These are phyloP conservation scores for Oligia strigilis DNA, from an alignment of 2,888 invertebrate species.

Conservation along the genomic window DNA sequence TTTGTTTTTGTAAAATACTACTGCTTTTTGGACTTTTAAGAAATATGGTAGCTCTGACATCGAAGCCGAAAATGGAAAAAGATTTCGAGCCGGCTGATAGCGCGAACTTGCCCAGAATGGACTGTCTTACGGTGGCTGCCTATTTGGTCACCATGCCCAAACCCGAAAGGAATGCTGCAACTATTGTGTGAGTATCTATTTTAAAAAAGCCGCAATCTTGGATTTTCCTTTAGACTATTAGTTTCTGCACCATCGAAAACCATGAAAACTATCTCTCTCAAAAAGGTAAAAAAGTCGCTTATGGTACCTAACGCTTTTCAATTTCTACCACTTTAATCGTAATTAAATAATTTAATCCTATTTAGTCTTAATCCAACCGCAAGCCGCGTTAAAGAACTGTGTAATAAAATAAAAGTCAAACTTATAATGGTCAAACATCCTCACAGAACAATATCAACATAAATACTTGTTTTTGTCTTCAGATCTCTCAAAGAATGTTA, in stretches of 20 bases:
- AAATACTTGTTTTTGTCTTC: neutral
- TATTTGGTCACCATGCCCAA: neutral
- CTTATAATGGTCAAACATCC: no score
- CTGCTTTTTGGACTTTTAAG: neutral
- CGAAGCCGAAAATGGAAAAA: slow-evolving; percentile 8
- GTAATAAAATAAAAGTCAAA: no score
- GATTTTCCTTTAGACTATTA: neutral
- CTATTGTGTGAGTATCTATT: neutral
- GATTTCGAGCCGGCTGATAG: slow-evolving; percentile 13
- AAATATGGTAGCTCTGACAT: neutral
- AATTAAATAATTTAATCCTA: no score
- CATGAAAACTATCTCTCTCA: neutral
- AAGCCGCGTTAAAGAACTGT: neutral
- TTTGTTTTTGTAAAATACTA: neutral
- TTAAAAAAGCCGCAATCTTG: neutral
- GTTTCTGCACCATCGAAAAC: neutral
- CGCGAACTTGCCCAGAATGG: slow-evolving; percentile 14
- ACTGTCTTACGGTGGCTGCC: neutral
- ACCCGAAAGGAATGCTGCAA: neutral
- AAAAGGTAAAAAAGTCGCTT: neutral
- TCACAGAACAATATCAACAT: no score
- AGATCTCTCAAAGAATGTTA: neutral
- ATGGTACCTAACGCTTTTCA: no score
- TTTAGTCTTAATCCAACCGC: neutral
- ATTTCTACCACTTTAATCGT: neutral